These are phyloP conservation scores for Mesitornis unicolor DNA, from an alignment of 2,113 vertebrate genomes.

Conservation along the genomic window DNA sequence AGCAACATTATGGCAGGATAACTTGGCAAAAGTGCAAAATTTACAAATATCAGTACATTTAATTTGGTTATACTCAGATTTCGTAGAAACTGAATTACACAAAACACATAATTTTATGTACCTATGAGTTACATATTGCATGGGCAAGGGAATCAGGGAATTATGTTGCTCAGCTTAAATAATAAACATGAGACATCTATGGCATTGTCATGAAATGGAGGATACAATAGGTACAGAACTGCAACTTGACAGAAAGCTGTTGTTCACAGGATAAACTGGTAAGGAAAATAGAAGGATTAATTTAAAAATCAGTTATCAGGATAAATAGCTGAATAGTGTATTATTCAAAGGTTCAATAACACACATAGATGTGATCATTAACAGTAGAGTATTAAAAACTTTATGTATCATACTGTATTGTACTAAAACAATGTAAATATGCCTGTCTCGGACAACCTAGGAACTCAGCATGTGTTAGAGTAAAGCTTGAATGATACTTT, in stretches of 20 bases:
- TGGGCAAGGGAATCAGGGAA: neutral
- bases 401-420: neutral
- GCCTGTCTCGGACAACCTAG: neutral
- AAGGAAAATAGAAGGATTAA: neutral
- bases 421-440: neutral
- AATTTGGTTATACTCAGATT: neutral
- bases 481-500: neutral
- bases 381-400: neutral
- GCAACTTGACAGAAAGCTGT: neutral
- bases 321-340: neutral
- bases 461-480: neutral
- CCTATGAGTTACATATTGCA: neutral
- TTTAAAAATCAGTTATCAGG: neutral
- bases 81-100: neutral
- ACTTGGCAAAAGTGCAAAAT: neutral
- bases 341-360: neutral
- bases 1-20: neutral
- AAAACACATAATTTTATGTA: neutral
- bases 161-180: neutral
- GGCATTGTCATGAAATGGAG: neutral
- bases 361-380: neutral
- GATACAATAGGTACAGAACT: neutral
- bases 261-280: neutral
- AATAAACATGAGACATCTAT: neutral
- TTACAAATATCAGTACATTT: neutral